phyloP scores from a whole-genome alignment of 2,888 invertebrate genomes.

The Cepaea hortensis region DNA sequence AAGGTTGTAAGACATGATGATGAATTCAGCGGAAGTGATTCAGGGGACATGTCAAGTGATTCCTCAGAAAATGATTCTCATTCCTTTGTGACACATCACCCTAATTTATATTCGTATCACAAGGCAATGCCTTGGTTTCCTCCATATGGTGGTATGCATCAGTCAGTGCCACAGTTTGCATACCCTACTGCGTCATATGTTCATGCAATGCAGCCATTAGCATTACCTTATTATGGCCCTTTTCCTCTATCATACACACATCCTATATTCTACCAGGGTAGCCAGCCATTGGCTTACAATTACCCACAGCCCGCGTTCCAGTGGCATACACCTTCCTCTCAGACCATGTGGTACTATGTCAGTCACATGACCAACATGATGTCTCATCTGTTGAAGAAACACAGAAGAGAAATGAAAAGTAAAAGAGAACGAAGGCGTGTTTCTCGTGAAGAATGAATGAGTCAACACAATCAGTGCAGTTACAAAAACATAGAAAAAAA shows the following conservation, averaged over 20 bases:
- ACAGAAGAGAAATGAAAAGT: background rate
- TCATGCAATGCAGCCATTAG: slow-evolving; percentile 1
- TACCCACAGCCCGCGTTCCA: background rate
- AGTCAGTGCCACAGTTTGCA: background rate
- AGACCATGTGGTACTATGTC: slow-evolving; percentile 21
- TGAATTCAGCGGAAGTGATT: background rate
- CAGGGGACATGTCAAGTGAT: background rate
- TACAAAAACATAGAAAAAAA: background rate
- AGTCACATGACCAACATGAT: slow-evolving; percentile 29
- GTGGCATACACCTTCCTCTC: background rate
- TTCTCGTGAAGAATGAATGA: background rate
- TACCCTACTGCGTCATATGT: background rate
- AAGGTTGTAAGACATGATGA: background rate
- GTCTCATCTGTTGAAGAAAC: slow-evolving; percentile 2
- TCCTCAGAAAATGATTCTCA: background rate
- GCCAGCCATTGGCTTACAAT: background rate
- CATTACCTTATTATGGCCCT: background rate
- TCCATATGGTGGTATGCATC: background rate
- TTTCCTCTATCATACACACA: background rate
- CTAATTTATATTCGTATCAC: background rate
- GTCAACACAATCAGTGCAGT: background rate
- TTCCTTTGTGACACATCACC: background rate
- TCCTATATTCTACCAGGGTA: background rate
- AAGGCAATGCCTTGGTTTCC: background rate
- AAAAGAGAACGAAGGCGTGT: no score